These are phyloP conservation scores for Nemopilema nomurai DNA, from an alignment of 30 jellyfish, hydroid and myxozoan species.

Conservation along the genomic window DNA sequence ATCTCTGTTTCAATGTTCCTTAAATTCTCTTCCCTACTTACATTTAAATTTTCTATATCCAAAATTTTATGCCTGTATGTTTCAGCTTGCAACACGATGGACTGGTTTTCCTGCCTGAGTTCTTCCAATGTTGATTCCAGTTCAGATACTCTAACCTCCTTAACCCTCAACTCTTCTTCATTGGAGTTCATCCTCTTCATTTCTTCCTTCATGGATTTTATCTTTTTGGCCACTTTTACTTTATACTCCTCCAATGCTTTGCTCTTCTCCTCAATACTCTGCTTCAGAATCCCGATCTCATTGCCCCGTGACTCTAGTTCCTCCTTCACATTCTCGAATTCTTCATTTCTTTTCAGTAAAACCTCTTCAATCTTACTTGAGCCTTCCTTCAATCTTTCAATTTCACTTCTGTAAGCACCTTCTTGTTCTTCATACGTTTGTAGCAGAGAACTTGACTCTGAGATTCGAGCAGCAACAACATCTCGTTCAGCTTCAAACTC, in stretches of 20 bases:
- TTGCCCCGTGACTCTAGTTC: background rate
- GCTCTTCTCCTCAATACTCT: slow-evolving; percentile 10
- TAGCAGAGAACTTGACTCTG: slow-evolving; percentile 16
- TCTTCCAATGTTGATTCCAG: background rate
- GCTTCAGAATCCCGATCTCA: slow-evolving; percentile 17
- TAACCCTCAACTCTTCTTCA: background rate
- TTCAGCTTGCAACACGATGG: slow-evolving; percentile 2
- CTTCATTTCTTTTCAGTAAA: slow-evolving; percentile 7
- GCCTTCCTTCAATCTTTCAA: slow-evolving; percentile 23
- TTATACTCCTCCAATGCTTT: slow-evolving; percentile 53
- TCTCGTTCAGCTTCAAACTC: slow-evolving; percentile 55
- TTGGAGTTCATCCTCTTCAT: background rate
- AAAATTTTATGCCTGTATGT: slow-evolving; percentile 15
- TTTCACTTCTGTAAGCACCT: background rate
- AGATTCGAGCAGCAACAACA: slow-evolving; percentile 37
- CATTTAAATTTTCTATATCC: slow-evolving; percentile 49
- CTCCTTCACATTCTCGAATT: slow-evolving; percentile 9
- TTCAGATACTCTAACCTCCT: background rate
- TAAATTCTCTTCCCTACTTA: slow-evolving; percentile 55
- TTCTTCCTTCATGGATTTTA: slow-evolving; percentile 63
- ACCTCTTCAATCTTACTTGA: slow-evolving; percentile 7
- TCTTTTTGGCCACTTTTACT: slow-evolving; percentile 46
- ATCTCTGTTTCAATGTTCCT: slow-evolving; percentile 50
- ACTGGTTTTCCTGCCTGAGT: slow-evolving; percentile 3
- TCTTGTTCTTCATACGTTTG: background rate